Base-by-base conservation (phyloP, 2,797 vertebrate species). In the Petrocephalus schoutedeni region DNA sequence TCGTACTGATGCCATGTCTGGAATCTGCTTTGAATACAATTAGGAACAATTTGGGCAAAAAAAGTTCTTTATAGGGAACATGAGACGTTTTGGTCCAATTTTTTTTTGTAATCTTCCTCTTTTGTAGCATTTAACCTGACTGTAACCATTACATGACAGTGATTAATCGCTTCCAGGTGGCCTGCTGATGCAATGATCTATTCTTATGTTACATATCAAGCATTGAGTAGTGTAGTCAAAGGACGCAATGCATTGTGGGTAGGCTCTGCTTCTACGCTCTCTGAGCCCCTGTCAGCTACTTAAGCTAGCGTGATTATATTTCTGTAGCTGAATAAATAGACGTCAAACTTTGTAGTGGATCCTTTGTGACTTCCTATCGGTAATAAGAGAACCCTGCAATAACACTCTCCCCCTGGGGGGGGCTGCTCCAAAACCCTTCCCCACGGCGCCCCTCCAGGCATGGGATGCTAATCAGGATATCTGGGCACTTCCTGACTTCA, bases 81-180 rank as follows among this genome's bases (percentile, higher is more conserved):
- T 71, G 19, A 51, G 59, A 51, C 49, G 19, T 74, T 51, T 87
- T 77, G 19, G 5, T 12, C 21, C 14, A 74, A 19, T 8, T 85
- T 67, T 61, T 64, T 21, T 58, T n/a, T 45, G 19, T 23, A 54
- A 59, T 9, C 23, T 6, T 57, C 36, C 61, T 80, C 28, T 36
- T 87, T 88, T 59, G 88, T 61, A 91, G 87, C 86, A 28, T 71
- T 88, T 88, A 89, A 89, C 87, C 87, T 45, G 41, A 51, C 84
- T 82, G 59, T 92, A 74, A 85, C 23, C 28, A 59, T 61, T 23
- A 23, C 58, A 54, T 59, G 67, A 83, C 59, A 85, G 71, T 2
- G 59, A 59, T 89, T 92, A 91, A 92, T 91, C 91, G 89, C 88
- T 88, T 91, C 85, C 89, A 91, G 90, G 88, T 87, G 86, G 74